Base-by-base conservation (phyloP, 2,888 invertebrate species). In the Phengaris alcon region DNA sequence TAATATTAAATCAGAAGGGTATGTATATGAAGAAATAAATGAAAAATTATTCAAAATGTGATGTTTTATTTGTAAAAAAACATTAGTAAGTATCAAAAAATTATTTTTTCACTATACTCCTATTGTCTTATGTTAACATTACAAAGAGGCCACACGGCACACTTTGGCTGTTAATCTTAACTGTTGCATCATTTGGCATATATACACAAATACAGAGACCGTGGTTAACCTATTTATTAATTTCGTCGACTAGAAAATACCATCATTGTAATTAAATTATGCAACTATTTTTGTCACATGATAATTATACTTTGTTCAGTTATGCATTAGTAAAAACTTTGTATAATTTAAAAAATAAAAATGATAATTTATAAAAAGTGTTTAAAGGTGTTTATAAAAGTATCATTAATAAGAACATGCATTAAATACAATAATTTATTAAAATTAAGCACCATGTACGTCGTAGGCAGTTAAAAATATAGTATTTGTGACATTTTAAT, bases 1-100 rank as follows among this genome's bases (percentile, higher is more conserved):
- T 83, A 85, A 87, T 82, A 81, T 88, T 88, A 79, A 89, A 87
- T 88, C 89, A 85, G 86, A 89, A 85, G 89, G 90, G 89, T 90
- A 85, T 90, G 90, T 90, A 88, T 90, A 90, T 88, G 89, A 82
- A 88, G 87, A 83, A 83, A 72, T 72, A 72, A 85, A 77, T 77
- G 75, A 78, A 79, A 83, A 90, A 87, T 87, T 90, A 90, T 88
- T 84, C 86, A 87, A 88, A 86, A 86, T 86, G 84, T 68, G 76
- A 75, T 76, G 83, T 89, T 87, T 88, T 80, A 85, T 83, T 86
- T 76, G 72, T 77, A 76, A 73, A 72, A 77, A 77, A 75, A 73
- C 13, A 75, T 77, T 44, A 52, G 52, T n/a, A n/a, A n/a, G n/a
- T 73, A 74, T 70, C 59, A 78, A 68, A 76, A 78, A 77, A 74